Evolutionary conservation across 2,113 vertebrate species (phyloP).

Genomic region (Hypocryptadius cinnamomeus): DNA sequence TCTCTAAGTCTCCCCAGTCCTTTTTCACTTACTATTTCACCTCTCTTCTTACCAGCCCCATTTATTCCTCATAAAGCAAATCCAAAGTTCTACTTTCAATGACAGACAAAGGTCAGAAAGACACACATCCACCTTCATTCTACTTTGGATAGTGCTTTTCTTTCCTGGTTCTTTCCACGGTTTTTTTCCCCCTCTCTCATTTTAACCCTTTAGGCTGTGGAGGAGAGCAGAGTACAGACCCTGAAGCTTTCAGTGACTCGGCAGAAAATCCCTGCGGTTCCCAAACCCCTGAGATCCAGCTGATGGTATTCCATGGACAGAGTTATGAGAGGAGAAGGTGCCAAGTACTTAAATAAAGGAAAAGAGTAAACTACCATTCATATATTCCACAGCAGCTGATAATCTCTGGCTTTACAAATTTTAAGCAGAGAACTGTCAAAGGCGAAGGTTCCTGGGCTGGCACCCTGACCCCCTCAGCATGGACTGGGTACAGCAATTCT

Average conservation of each 20-base stretch:
- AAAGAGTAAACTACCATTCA: background rate
- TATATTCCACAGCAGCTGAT: background rate
- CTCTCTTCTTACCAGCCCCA: background rate
- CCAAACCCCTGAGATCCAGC: background rate
- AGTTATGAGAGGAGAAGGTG: background rate
- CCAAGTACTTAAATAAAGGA: background rate
- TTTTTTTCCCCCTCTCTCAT: rapidly evolving
- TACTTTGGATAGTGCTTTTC: background rate
- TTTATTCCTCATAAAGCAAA: background rate
- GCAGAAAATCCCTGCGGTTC: background rate
- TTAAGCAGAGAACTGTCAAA: background rate
- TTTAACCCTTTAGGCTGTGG: background rate
- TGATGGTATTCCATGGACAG: background rate
- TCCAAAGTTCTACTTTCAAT: background rate
- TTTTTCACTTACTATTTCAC: background rate
- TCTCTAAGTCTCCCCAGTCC: background rate
- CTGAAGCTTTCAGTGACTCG: background rate
- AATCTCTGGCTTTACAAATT: background rate
- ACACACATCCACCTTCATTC: background rate
- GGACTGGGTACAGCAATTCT: background rate
- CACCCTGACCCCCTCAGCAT: background rate
- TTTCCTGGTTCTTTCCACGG: background rate
- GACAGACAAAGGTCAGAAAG: background rate
- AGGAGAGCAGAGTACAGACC: background rate
- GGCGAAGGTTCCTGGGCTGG: background rate